Conservation (phyloP, 2,888 invertebrate genomes). For the Cacoxenus indagator region DNA sequence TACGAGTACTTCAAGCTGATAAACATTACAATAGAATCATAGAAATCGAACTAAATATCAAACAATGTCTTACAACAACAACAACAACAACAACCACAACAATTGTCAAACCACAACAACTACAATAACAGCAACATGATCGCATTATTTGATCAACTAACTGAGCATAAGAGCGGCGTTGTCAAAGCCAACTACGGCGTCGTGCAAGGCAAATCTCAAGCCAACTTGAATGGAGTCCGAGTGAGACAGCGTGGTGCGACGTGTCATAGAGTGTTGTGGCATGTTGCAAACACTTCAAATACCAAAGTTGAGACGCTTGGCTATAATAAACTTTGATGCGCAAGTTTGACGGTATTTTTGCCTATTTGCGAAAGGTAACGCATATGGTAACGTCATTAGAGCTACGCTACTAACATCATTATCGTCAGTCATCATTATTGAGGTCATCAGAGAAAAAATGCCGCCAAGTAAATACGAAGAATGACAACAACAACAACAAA, state of each 20-base stretch:
- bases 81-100: slow-evolving; percentile 54
- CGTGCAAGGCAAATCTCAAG: background rate
- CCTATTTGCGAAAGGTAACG: slow-evolving; percentile 32
- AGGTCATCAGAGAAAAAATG: slow-evolving; percentile 20
- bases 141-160: slow-evolving; percentile 20
- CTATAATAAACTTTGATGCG: slow-evolving; percentile 3
- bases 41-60: slow-evolving; percentile 60
- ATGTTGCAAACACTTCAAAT: slow-evolving; percentile 18
- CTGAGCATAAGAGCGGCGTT: slow-evolving; percentile 45
- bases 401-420: slow-evolving; percentile 17
- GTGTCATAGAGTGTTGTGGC: background rate
- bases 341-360: slow-evolving; percentile 6
- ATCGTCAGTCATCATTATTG: slow-evolving; percentile 7
- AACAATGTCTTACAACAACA: slow-evolving; percentile 50
- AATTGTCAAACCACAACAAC: slow-evolving; percentile 63
- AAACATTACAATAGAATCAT: slow-evolving; percentile 45
- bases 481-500: no score
- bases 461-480: slow-evolving; percentile 38
- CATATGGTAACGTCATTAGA: slow-evolving; percentile 44
- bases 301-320: slow-evolving; percentile 7
- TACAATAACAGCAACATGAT: slow-evolving; percentile 16
- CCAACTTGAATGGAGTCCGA: background rate
- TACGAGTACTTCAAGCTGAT: slow-evolving; percentile 58
- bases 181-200: slow-evolving; percentile 43
- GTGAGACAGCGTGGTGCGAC: background rate